Conservation (phyloP, 1,140 invertebrate species). For the Coboldia fuscipes region DNA sequence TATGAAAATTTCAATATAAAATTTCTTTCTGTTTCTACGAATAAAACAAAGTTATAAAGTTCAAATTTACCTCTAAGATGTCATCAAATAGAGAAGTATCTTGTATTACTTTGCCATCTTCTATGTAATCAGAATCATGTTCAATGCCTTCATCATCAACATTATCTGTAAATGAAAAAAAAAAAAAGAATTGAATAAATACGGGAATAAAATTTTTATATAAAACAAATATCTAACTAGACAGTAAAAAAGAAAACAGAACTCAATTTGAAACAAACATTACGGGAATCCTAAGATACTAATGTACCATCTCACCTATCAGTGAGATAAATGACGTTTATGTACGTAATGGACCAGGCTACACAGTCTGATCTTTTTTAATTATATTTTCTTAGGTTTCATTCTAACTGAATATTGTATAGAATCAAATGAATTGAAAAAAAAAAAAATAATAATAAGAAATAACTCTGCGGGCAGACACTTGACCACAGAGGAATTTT, state of each 20-base stretch:
- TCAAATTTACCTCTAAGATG: conserved; percentile 17
- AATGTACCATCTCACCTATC: no score
- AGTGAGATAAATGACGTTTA: no score
- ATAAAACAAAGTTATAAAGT: not conserved
- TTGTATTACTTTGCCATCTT: conserved; percentile 22
- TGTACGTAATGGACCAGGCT: no score
- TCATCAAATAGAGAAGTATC: conserved; percentile 21
- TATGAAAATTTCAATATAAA: not conserved
- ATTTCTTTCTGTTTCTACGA: not conserved
- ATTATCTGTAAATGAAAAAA: conserved; percentile 32
- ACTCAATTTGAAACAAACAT: not conserved
- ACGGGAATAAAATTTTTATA: not conserved
- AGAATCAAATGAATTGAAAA: no score
- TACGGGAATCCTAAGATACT: not conserved
- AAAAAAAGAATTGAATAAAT: conserved; percentile 1
- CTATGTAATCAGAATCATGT: conserved; percentile 58
- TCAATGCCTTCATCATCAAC: conserved; percentile 81
- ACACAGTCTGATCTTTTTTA: no score
- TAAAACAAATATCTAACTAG: not conserved
- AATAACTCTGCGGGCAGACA: no score
- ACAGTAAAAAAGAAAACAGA: not conserved
- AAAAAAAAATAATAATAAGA: no score
- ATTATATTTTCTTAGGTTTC: no score
- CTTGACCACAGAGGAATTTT: no score
- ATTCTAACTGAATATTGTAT: no score